Evolutionary conservation across 1,140 invertebrate genomes (phyloP).

Genomic region (Drosophila paulistorum): DNA sequence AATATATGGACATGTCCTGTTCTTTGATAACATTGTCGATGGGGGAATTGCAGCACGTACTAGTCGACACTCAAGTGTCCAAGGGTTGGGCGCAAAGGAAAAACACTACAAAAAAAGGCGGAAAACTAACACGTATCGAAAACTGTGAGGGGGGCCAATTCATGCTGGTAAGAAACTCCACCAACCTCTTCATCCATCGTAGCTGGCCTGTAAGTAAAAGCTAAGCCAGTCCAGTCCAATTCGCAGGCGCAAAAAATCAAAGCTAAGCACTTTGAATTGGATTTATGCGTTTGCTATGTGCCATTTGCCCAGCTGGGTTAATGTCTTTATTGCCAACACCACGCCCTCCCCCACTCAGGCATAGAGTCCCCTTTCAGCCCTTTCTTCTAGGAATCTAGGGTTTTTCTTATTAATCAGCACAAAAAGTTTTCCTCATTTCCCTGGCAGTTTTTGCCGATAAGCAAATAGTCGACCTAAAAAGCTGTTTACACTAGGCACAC

Average conservation of each 20-base stretch:
- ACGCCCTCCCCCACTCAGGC: neutral
- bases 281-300: conserved; percentile 82
- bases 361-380: neutral
- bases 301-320: conserved; percentile 58
- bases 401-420: conserved; percentile 79
- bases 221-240: conserved; percentile 43
- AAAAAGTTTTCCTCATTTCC: conserved; percentile 61
- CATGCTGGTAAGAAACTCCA: neutral
- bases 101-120: conserved; percentile 42
- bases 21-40: conserved; percentile 67
- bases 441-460: conserved; percentile 66
- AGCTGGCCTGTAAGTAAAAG: conserved; percentile 11
- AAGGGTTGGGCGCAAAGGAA: conserved; percentile 59
- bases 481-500: conserved; percentile 62
- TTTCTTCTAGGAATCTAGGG: neutral
- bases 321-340: conserved; percentile 59
- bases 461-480: conserved; percentile 72
- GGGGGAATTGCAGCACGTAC: conserved; percentile 70
- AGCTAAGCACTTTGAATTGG: conserved; percentile 81
- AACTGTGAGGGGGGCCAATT: neutral
- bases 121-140: conserved; percentile 73
- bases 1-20: conserved; percentile 65
- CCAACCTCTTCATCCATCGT: neutral
- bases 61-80: conserved; percentile 61
- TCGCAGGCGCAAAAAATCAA: conserved; percentile 68